Percentiles rank a stretch among this genome's conserved stretches.
phyloP scores from a whole-genome alignment of 2,797 vertebrate species.

The Macropodus opercularis region DNA sequence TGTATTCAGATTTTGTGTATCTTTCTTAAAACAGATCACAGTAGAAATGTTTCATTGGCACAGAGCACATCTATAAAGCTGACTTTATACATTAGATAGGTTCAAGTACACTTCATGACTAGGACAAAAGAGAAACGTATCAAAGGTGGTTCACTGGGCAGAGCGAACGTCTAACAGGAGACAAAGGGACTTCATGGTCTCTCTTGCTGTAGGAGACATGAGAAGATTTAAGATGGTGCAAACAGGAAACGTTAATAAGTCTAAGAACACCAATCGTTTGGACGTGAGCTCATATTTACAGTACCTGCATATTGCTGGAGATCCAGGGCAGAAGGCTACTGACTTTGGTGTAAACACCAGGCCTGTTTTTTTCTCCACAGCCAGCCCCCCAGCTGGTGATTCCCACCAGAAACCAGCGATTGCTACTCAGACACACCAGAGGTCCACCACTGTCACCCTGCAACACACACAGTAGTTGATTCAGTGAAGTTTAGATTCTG shows the following conservation, averaged over 20 bases:
- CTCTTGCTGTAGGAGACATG: conserved; percentile 53
- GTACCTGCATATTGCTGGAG: conserved; percentile 91
- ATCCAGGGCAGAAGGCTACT: conserved; percentile 87
- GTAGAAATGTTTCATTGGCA: conserved; percentile 20
- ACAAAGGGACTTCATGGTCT: conserved; percentile 42
- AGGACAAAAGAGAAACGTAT: too few relatives aligned
- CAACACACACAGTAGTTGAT: neutral
- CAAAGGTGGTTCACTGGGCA: conserved; percentile 23
- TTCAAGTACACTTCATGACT: conserved; percentile 1
- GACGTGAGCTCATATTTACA: conserved; percentile 33
- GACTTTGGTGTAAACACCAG: conserved; percentile 90
- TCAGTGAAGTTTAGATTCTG: neutral
- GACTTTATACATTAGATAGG: conserved; percentile 3
- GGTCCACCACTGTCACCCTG: conserved; percentile 96
- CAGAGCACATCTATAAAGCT: conserved; percentile 37
- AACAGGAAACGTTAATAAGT: neutral
- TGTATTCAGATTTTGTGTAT: conserved; percentile 4
- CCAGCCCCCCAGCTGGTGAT: conserved; percentile 94
- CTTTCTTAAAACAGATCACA: conserved; percentile 22
- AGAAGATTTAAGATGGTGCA: conserved; percentile 7
- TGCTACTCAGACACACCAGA: conserved; percentile 83
- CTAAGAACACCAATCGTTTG: neutral
- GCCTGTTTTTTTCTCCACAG: conserved; percentile 86
- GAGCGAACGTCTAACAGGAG: conserved; percentile 9
- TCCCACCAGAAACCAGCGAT: conserved; percentile 86